Evolutionary conservation across 2,888 invertebrate genomes (phyloP).

Genomic region (Ephialtes manifestator): DNA sequence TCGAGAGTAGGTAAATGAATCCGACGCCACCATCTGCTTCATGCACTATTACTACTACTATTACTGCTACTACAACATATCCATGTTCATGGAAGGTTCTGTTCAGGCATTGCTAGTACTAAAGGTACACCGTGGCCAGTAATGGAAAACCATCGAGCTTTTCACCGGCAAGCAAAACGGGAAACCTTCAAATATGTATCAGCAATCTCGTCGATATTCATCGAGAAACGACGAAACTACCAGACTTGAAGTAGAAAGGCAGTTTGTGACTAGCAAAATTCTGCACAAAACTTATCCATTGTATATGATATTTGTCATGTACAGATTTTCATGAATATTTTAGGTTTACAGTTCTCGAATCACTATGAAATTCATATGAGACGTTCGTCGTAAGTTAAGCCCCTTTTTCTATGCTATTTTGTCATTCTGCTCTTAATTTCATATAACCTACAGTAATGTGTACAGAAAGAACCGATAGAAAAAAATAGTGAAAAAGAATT

Average conservation of each 20-base stretch:
- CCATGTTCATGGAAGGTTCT: neutral
- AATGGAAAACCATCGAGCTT: slow-evolving; percentile 45
- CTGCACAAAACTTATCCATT: neutral
- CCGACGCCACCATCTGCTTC: slow-evolving; percentile 24
- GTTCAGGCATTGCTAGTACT: neutral
- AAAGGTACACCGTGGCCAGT: neutral
- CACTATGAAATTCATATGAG: no score
- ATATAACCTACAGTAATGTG: no score
- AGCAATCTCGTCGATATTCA: slow-evolving; percentile 20
- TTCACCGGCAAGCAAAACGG: slow-evolving; percentile 24
- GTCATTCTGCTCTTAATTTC: neutral
- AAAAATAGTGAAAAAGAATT: no score
- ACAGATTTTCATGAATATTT: neutral
- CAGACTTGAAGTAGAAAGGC: neutral
- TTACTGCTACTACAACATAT: neutral
- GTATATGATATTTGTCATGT: neutral
- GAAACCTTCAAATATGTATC: slow-evolving; percentile 45
- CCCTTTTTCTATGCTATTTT: neutral
- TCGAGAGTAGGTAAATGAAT: slow-evolving; percentile 36
- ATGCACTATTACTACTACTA: neutral
- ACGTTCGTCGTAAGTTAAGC: no score
- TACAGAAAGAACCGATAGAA: no score
- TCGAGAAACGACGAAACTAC: neutral
- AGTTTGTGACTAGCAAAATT: neutral
- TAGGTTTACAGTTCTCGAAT: neutral